Conservation (phyloP, 2,797 vertebrate genomes). For the Sebastes diploproa region DNA sequence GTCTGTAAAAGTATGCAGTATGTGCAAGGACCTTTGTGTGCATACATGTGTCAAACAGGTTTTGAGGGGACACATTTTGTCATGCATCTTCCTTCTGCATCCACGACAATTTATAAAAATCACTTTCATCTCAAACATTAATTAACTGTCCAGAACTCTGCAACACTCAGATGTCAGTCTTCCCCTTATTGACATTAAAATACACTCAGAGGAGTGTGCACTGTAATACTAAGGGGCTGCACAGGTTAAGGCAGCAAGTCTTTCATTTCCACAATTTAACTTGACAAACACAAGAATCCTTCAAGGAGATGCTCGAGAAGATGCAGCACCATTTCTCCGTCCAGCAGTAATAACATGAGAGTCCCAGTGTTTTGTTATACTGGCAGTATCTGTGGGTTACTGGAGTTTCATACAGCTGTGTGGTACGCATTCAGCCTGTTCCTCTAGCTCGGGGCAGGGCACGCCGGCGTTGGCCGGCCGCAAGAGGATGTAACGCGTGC, state of each 20-base stretch:
- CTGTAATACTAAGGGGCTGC: background rate
- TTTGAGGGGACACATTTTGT: background rate
- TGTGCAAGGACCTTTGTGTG: slow-evolving; percentile 50
- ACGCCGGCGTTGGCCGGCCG: slow-evolving; percentile 83
- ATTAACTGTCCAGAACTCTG: background rate
- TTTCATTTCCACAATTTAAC: slow-evolving; percentile 11
- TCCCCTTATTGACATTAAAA: background rate
- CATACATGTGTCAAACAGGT: background rate
- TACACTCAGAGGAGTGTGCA: slow-evolving; percentile 3
- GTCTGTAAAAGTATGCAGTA: slow-evolving; percentile 46
- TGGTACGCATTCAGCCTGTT: slow-evolving; percentile 80
- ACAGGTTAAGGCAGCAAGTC: background rate
- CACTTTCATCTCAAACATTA: background rate
- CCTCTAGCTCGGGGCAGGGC: slow-evolving; percentile 86
- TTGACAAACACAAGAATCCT: slow-evolving; percentile 26
- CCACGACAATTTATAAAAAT: background rate
- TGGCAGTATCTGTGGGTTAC: slow-evolving; percentile 61
- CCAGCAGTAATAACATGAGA: slow-evolving; percentile 53
- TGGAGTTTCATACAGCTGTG: slow-evolving; percentile 78
- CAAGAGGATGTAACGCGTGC: slow-evolving; percentile 85
- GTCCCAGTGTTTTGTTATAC: slow-evolving; percentile 63
- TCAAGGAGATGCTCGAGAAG: slow-evolving; percentile 28
- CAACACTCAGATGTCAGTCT: slow-evolving; percentile 1
- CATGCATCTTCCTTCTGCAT: background rate
- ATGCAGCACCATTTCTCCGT: slow-evolving; percentile 47